phyloP scores from a whole-genome alignment of 92 coral and sea anemone species.

The Micromussa lordhowensis region DNA sequence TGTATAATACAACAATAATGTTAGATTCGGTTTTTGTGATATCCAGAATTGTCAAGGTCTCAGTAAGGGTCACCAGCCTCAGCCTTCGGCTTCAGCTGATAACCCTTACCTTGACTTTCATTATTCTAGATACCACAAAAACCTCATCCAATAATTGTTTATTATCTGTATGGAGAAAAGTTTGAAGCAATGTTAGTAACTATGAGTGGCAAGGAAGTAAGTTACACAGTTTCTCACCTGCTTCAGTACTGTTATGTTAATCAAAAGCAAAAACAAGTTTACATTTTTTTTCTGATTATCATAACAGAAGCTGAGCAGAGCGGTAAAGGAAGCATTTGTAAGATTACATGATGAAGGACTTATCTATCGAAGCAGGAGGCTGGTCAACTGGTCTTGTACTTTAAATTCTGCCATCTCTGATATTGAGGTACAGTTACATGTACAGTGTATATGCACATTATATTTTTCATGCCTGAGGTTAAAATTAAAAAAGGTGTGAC shows the following conservation, averaged over 20 bases:
- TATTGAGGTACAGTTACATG: slow-evolving; percentile 84
- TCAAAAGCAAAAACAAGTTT: not conserved
- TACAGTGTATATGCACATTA: not conserved
- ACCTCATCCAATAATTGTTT: too few relatives aligned
- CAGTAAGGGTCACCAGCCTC: too few relatives aligned
- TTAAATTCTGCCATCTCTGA: slow-evolving; percentile 98
- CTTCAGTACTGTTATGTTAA: not conserved
- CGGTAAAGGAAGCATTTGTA: slow-evolving; percentile 94
- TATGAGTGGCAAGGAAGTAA: not conserved
- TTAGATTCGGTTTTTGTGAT: too few relatives aligned
- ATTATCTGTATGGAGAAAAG: not conserved
- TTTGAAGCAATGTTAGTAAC: too few relatives aligned
- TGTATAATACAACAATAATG: too few relatives aligned
- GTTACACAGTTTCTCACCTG: not conserved
- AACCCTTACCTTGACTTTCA: too few relatives aligned
- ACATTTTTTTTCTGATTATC: not conserved
- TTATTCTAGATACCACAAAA: too few relatives aligned
- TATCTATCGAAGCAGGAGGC: slow-evolving; percentile 92
- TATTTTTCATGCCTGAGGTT: too few relatives aligned
- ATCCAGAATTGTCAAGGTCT: too few relatives aligned
- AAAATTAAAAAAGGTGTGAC: too few relatives aligned
- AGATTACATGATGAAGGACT: slow-evolving; percentile 94
- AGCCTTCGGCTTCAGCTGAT: too few relatives aligned
- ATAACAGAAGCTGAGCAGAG: slow-evolving; percentile 87
- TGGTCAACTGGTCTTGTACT: slow-evolving; percentile 99